A percentile compares a stretch with the other conserved stretches of the same genome.
Evolutionary conservation across 2,797 vertebrate species (phyloP).

Genomic region (Tauraco hartlaubi): DNA sequence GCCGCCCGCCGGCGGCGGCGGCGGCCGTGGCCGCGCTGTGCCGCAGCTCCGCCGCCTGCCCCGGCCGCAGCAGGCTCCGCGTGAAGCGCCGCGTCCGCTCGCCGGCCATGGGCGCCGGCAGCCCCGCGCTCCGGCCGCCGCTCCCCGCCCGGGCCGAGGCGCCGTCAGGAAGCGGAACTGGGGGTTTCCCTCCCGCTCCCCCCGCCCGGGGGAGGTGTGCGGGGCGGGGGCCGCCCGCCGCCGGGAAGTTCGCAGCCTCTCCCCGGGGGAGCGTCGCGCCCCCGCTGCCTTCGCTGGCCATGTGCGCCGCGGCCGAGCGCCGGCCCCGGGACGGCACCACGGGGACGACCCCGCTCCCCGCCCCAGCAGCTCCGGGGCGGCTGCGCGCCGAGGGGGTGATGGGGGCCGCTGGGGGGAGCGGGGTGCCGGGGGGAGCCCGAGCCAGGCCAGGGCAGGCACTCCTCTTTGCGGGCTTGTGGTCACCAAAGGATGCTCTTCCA

Average conservation of each 20-base stretch:
- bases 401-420: neutral
- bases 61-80: slow-evolving; percentile 93
- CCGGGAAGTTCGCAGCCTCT: neutral
- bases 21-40: slow-evolving; percentile 87
- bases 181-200: neutral
- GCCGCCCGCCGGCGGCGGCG: slow-evolving; percentile 54
- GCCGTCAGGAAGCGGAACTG: slow-evolving; percentile 74
- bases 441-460: neutral
- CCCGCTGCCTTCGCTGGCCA: too few relatives aligned
- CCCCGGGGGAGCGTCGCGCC: neutral
- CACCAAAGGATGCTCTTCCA: neutral
- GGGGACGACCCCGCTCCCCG: neutral
- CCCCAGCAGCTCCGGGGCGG: neutral
- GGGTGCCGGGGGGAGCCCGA: neutral
- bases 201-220: neutral
- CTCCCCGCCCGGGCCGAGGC: neutral
- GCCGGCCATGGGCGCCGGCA: slow-evolving; percentile 80
- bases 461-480: accelerated
- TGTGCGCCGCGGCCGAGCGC: too few relatives aligned
- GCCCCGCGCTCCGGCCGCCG: slow-evolving; percentile 7
- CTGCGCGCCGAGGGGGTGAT: neutral
- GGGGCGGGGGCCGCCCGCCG: slow-evolving; percentile 3
- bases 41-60: slow-evolving; percentile 90
- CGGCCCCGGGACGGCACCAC: neutral
- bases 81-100: slow-evolving; percentile 94